Base-by-base conservation (phyloP, 2,113 vertebrate genomes). In the Brachyhypopomus occidentalis region DNA sequence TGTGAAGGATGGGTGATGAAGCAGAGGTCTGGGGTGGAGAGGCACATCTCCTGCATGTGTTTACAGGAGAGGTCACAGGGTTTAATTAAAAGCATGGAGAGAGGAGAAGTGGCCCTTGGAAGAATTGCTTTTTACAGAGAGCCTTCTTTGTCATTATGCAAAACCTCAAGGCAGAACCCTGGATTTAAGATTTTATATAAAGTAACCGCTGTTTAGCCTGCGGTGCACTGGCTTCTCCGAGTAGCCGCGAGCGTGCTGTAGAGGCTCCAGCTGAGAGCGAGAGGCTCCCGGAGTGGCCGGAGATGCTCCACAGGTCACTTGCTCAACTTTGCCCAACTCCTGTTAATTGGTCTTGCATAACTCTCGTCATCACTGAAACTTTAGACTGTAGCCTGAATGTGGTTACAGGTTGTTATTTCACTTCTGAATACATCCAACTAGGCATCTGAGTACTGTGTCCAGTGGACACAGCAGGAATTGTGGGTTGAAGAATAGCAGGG, bases 111-210 rank as follows among this genome's bases (percentile, higher is more conserved):
- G 22, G 52, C 25, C 78, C 77, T 63, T 70, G 63, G 66, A 80
- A 60, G 64, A 77, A 62, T 67, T 38, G 72, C 73, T 74, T 73
- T 83, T 83, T 76, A 81, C 78, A 82, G 76, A 77, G 86, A 72
- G 34, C 79, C 84, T 79, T 87, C 86, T 87, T 88, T 88, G 87
- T 88, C 87, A 88, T 88, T 88, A 86, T 77, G 78, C 80, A 71
- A 84, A 52, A 88, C 87, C 87, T 86, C 87, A 88, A 80, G 84
- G 83, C 87, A 78, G 80, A 82, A 83, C 80, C 83, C 87, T 86
- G 75, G 83, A 78, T 86, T 88, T 88, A 88, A 80, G 80, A 78
- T 83, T 87, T 88, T 88, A 88, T 84, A 88, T 83, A 84, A 86
- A 83, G 87, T 78, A 88, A 86, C 87, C 79, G 64, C 80, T 86